Base-by-base conservation (phyloP, 2,888 invertebrate genomes). In the Agapostemon virescens region DNA sequence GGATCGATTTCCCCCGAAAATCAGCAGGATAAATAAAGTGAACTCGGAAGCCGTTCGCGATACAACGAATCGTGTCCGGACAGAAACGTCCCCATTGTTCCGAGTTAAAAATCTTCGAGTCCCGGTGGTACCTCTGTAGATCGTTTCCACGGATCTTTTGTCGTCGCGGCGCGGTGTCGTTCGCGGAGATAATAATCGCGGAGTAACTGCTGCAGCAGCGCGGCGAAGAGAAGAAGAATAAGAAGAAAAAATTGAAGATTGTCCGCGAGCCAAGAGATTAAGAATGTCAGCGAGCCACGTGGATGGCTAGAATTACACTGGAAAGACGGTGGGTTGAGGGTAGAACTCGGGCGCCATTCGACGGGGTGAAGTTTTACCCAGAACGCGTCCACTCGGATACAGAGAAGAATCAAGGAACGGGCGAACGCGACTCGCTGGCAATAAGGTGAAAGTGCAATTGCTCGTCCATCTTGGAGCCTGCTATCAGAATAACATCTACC, bases 191-290 rank as follows among this genome's bases (percentile, higher is more conserved):
- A 79, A 84, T 77, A 79, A 82, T 79, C 77, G 73, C 36, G 38
- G 64, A 40, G 42, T 58, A 73, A 75, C 74, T 74, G 74, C 74
- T 74, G 74, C 70, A 38, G 20, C 64, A 66, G 61, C 58, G 76
- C n/a, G 76, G 45, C 30, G 40, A 9, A 26, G 77, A 78, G 71
- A 69, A 82, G 82, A 74, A 70, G 79, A 83, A 69, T 74, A 73
- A 74, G 72, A 79, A 79, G 72, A 68, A 79, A 83, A 71, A 69
- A 82, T 82, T 73, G 77, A 74, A 70, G 73, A 80, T 61, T 68
- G 76, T 74, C 30, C 68, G 49, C 26, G 26, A 36, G 79, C 55
- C 74, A 70, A 70, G 55, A 82, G 69, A 75, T 73, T 69, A 63
- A 63, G 72, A 45, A n/a, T 23, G 36, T 49, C 15, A 52, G 66